A percentile compares a stretch with the other conserved stretches of the same genome.
Evolutionary conservation across 2,888 invertebrate species (phyloP).

Genomic region (Andrena praecox): DNA sequence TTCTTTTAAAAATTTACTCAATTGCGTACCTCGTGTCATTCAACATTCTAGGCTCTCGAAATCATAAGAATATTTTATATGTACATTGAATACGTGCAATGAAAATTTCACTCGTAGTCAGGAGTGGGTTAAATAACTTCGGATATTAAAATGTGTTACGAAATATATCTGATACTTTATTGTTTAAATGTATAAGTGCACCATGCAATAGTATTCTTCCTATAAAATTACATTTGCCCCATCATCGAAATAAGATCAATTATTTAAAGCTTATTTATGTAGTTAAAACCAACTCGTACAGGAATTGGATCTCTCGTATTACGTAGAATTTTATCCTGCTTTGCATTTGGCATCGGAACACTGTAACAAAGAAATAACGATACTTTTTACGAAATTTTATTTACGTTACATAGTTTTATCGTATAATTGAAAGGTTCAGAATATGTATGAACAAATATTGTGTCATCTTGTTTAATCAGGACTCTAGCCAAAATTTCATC

Average conservation of each 20-base stretch:
- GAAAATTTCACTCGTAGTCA: not conserved
- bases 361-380: constrained; percentile 42
- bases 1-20: too few relatives aligned
- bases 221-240: too few relatives aligned
- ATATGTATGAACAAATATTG: constrained; percentile 68
- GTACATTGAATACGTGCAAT: too few relatives aligned
- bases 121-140: not conserved
- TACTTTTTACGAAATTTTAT: constrained; percentile 6
- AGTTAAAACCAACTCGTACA: not conserved
- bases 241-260: too few relatives aligned
- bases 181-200: not conserved
- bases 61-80: too few relatives aligned
- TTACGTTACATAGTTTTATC: not conserved
- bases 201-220: not conserved
- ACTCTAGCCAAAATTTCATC: constrained; percentile 84
- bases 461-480: constrained; percentile 81
- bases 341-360: constrained; percentile 1
- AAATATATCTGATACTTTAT: constrained; percentile 1
- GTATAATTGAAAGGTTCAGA: constrained; percentile 48
- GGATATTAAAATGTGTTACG: not conserved
- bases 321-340: not conserved
- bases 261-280: too few relatives aligned
- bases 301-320: not conserved
- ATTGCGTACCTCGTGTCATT: too few relatives aligned
- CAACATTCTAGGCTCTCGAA: too few relatives aligned